Conservation (phyloP, 2,888 invertebrate species). For the Nysson spinosus region DNA sequence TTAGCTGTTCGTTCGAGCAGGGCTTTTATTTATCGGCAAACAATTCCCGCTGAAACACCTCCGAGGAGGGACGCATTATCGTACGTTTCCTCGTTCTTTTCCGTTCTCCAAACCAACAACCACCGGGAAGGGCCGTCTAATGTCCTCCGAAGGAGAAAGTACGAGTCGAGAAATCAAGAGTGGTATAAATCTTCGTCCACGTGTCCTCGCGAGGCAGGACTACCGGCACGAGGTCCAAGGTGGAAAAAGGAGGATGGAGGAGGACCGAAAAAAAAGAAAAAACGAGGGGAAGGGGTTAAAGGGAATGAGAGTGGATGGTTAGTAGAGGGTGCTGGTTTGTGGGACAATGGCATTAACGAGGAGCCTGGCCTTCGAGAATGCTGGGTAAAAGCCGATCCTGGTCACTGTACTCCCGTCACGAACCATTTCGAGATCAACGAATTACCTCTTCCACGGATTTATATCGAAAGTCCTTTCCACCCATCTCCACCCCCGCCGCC, state of each 20-base stretch:
- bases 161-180: constrained; percentile 22
- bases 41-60: constrained; percentile 13
- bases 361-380: constrained; percentile 18
- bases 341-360: constrained; percentile 59
- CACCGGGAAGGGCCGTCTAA: too few species aligned
- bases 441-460: constrained; percentile 24
- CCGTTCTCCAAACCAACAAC: too few species aligned
- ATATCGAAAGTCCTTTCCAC: background rate
- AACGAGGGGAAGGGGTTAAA: background rate
- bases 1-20: constrained; percentile 12
- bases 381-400: constrained; percentile 21
- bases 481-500: background rate
- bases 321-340: constrained; percentile 29
- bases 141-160: constrained; percentile 15
- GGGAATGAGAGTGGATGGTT: constrained; percentile 2
- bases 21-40: constrained; percentile 28
- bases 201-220: constrained; percentile 10
- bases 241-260: background rate
- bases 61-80: constrained; percentile 24
- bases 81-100: too few species aligned
- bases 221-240: constrained; percentile 1
- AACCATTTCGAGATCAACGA: constrained; percentile 30
- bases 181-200: constrained; percentile 38
- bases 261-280: background rate
- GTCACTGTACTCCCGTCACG: constrained; percentile 23